Conservation (phyloP, 2,888 invertebrate genomes). For the Callyntrura sp. region DNA sequence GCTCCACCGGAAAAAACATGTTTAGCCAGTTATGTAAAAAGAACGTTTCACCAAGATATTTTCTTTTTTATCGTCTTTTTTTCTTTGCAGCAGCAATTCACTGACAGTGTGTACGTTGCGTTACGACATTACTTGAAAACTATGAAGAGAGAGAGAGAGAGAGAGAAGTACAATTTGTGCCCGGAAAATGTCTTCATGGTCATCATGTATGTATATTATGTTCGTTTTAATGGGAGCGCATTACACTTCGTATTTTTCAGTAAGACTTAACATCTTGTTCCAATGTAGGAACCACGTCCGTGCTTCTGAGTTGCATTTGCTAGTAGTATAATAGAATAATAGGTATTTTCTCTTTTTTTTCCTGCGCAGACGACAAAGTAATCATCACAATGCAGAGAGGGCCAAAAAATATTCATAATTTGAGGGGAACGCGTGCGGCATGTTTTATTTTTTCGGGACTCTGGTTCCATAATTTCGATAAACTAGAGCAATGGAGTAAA, state of each 20-base stretch:
- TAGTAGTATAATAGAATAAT: too few species aligned
- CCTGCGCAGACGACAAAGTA: too few species aligned
- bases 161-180: constrained; percentile 60
- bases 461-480: too few species aligned
- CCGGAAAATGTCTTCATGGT: constrained; percentile 69
- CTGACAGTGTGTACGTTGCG: background rate
- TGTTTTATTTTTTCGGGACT: too few species aligned
- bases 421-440: too few species aligned
- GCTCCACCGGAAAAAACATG: constrained; percentile 71
- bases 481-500: too few species aligned
- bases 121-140: background rate
- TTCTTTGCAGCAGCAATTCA: background rate
- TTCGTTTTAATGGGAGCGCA: constrained; percentile 48
- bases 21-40: constrained; percentile 74
- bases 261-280: too few species aligned
- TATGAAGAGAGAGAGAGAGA: background rate
- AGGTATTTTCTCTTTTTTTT: too few species aligned
- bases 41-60: constrained; percentile 70
- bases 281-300: too few species aligned
- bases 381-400: too few species aligned
- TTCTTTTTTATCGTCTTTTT: constrained; percentile 58
- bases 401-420: too few species aligned
- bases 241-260: constrained; percentile 35
- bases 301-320: too few species aligned
- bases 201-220: constrained; percentile 43